Base-by-base conservation (phyloP, 2,797 vertebrate species). In the Emydoidea blandingii region DNA sequence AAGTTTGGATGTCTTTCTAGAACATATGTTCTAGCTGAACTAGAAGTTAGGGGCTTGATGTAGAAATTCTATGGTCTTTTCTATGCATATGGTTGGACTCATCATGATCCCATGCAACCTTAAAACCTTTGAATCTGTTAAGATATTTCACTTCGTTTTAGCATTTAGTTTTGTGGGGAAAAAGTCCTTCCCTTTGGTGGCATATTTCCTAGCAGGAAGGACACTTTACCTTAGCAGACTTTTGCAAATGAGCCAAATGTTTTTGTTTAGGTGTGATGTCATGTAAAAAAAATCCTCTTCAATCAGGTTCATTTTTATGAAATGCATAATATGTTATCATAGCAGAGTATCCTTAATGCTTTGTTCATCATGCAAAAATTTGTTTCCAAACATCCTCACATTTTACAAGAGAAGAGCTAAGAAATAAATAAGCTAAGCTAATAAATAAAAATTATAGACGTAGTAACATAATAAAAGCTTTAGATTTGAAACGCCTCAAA, bases 101-200 rank as follows among this genome's bases (percentile, higher is more conserved):
- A 4, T 8, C 79, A 1, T 79, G 62, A 78, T 2, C 2, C 10
- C 29, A 88, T 93, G 88, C 44, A 65, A 23, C 54, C 87, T 94
- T 81, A 82, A 85, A 59, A 59, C 34, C 18, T 7, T 74, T 44
- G 41, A 44, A 84, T 59, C 47, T 90, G 50, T 29, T 86, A 15
- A 84, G 31, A 50, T 79, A 21, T 95, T 14, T 94, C 72, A 41
- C 6, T 76, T 91, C 50, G n/a, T 52, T 92, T 94, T 84, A 86
- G 57, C 81, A 57, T 52, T 92, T 93, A 68, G 47, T 6, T 89
- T 91, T n/a, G 50, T 86, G 15, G 49, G 47, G 27, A 4, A 29
- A 16, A 81, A 65, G 5, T 80, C 85, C 37, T 94, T 92, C 19
- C n/a, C 80, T 21, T n/a, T 81, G 49, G 14, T 88, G 29, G 47